Evolutionary conservation across 1,140 invertebrate genomes (phyloP), one percentile per base, ranked within the genome.

Genomic region (Belonocnema kinseyi): DNA sequence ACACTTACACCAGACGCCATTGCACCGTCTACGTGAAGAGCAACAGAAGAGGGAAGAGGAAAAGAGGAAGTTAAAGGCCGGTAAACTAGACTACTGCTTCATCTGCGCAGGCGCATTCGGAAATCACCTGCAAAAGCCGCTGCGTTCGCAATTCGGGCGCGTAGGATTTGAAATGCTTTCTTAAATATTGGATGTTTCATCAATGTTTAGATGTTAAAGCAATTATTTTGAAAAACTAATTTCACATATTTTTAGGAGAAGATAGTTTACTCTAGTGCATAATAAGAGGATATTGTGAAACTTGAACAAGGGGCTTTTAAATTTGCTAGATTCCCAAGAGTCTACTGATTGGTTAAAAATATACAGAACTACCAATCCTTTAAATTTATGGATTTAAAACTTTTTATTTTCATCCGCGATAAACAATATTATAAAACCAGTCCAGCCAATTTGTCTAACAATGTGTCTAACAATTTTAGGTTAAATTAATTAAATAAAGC

Each of bases 1-100:
- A 82, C 46, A 92, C 92, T 92, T 92, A 93, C 93, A 86, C 93
- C 92, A 83, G 92, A 90, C 92, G 93, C 93, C 93, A 93, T 93
- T 90, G 85, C 12, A 56, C 17, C 54, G 54, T 56, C 40, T 87
- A 83, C 82, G 81, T 80, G 85, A 82, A 82, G 77, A 77, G 80
- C 80, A 82, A 89, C 85, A 87, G 86, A 84, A 90, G 91, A 85
- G 91, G 91, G 90, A 91, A 92, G 87, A 88, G 77, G 79, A 89
- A 89, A 90, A 91, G 85, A 91, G 90, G 90, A 91, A 92, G 87
- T 88, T 79, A 78, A 89, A 89, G 87, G 85, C 89, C 89, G 89
- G 88, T 85, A 87, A 85, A 83, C 83, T 86, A 83, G 85, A 84
- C 77, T 83, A 79, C 80, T 61, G 71, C 78, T 26, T 66, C 26